phyloP scores from a whole-genome alignment of 2,888 invertebrate genomes.

The Nomada ruficornis region DNA sequence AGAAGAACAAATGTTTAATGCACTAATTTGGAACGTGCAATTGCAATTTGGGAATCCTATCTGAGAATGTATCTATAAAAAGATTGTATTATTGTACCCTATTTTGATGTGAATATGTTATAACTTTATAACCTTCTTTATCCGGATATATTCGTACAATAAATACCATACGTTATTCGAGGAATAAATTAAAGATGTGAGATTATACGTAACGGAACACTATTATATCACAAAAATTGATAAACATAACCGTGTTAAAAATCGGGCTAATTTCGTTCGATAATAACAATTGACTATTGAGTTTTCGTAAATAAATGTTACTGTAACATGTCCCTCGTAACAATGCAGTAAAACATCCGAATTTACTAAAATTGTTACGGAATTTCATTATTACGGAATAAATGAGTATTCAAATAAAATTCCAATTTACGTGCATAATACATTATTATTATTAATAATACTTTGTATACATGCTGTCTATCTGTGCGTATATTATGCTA shows the following conservation, averaged over 20 bases:
- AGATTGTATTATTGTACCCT: not conserved
- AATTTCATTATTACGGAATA: too few relatives aligned
- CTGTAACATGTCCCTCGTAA: too few relatives aligned
- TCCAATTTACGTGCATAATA: too few relatives aligned
- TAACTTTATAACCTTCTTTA: slow-evolving; percentile 1
- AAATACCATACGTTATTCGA: not conserved
- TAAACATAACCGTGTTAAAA: not conserved
- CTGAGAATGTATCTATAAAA: not conserved
- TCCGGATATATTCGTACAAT: not conserved
- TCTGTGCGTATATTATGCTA: too few relatives aligned
- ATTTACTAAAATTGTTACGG: too few relatives aligned
- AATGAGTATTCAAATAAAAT: too few relatives aligned
- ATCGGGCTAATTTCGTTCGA: not conserved
- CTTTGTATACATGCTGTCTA: too few relatives aligned
- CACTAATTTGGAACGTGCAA: not conserved
- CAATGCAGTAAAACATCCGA: too few relatives aligned
- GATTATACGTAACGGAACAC: too few relatives aligned
- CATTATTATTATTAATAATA: too few relatives aligned
- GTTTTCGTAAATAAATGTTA: too few relatives aligned
- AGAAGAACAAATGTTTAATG: not conserved
- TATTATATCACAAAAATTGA: not conserved
- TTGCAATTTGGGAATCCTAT: not conserved
- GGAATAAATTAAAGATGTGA: not conserved
- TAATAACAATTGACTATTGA: too few relatives aligned
- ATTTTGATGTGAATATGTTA: not conserved